Percentiles rank a stretch among this genome's conserved stretches.
Evolutionary conservation across 2,888 invertebrate species (phyloP).

Genomic region (Phalera bucephala): DNA sequence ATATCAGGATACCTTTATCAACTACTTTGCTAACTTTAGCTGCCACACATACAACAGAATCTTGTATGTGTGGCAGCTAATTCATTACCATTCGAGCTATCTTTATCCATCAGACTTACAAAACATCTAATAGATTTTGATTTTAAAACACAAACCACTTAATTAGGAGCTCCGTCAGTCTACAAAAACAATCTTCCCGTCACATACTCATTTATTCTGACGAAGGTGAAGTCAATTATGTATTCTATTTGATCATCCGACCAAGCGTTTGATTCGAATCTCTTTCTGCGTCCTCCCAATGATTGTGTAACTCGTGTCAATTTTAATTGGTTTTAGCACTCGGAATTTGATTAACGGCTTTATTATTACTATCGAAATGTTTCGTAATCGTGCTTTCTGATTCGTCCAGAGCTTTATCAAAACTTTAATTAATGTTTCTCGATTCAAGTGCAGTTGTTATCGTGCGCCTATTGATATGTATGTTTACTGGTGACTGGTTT

Average conservation of each 20-base stretch:
- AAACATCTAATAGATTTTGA: conserved; percentile 21
- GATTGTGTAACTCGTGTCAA: conserved; percentile 55
- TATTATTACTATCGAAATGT: conserved; percentile 29
- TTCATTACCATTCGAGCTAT: background rate
- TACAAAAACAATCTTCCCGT: conserved; percentile 49
- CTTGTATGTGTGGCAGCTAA: background rate
- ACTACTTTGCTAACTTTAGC: no score
- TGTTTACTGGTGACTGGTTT: conserved; percentile 39
- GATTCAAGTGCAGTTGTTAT: conserved; percentile 46
- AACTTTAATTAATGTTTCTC: conserved; percentile 57
- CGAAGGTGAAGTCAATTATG: conserved; percentile 57
- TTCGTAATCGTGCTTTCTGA: conserved; percentile 19
- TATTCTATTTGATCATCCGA: conserved; percentile 45
- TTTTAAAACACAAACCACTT: conserved; percentile 30
- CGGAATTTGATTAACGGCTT: conserved; percentile 31
- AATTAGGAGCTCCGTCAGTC: conserved; percentile 37
- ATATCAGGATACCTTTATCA: no score
- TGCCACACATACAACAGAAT: no score
- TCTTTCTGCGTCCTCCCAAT: conserved; percentile 42
- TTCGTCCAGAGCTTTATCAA: conserved; percentile 26
- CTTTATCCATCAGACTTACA: conserved; percentile 8
- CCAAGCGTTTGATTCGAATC: conserved; percentile 44
- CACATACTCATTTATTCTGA: conserved; percentile 51
- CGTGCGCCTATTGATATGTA: conserved; percentile 42
- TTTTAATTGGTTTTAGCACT: conserved; percentile 68